These are phyloP conservation scores for Aegithalos caudatus DNA, from an alignment of 2,113 vertebrate species.

Conservation along the genomic window DNA sequence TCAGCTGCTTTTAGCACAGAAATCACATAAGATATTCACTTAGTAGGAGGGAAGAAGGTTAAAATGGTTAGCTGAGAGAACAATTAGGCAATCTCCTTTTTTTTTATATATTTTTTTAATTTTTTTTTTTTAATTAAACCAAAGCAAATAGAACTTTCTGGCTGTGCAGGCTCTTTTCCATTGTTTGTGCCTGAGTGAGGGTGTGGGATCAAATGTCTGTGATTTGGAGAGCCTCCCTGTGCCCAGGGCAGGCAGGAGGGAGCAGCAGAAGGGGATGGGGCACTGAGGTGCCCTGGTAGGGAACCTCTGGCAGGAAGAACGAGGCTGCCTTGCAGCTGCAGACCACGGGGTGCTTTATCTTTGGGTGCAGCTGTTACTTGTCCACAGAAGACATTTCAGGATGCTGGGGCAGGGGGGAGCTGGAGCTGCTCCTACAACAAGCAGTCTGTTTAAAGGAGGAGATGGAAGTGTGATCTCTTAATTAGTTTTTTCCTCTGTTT, in stretches of 20 bases:
- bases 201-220: not conserved
- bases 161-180: not conserved
- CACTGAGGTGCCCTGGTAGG: not conserved
- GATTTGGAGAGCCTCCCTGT: not conserved
- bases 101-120: too few relatives aligned
- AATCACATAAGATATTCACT: not conserved
- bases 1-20: constrained; percentile 19
- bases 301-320: not conserved
- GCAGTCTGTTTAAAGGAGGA: not conserved
- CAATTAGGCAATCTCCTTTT: not conserved
- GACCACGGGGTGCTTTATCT: accelerated
- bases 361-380: not conserved
- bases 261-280: not conserved
- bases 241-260: not conserved
- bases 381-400: not conserved
- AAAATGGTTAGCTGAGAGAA: not conserved
- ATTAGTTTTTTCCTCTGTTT: not conserved
- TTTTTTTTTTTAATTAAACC: not conserved
- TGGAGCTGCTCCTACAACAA: not conserved
- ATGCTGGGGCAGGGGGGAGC: not conserved
- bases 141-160: not conserved
- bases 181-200: not conserved
- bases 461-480: not conserved
- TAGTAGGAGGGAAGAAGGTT: not conserved
- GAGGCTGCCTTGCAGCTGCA: not conserved